Conservation (phyloP, 2,888 invertebrate genomes). For the Cheilosia vulpina region DNA sequence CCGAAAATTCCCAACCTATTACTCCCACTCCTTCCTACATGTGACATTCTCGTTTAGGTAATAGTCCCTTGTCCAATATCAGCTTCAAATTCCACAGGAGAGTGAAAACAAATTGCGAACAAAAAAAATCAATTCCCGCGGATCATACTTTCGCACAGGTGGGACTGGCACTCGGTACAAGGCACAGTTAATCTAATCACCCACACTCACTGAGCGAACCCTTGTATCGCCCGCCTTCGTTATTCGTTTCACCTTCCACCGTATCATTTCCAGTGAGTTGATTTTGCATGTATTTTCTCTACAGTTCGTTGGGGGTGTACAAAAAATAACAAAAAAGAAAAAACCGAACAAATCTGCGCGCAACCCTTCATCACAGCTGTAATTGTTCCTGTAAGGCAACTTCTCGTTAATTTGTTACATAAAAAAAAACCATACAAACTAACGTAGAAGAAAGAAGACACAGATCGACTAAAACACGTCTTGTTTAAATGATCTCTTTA, state of each 20-base stretch:
- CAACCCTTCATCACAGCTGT: conserved; percentile 59
- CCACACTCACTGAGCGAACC: conserved; percentile 21
- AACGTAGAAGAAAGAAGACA: too few species aligned
- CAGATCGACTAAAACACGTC: too few species aligned
- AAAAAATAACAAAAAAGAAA: not conserved
- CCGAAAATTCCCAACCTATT: not conserved
- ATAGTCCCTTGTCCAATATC: not conserved
- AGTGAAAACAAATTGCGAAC: conserved; percentile 34
- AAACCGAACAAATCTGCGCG: conserved; percentile 6
- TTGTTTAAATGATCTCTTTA: too few species aligned
- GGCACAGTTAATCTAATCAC: conserved; percentile 63
- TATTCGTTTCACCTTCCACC: conserved; percentile 6
- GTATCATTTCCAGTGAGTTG: conserved; percentile 11
- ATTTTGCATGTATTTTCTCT: conserved; percentile 14
- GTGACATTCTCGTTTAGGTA: conserved; percentile 39
- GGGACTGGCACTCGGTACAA: conserved; percentile 2
- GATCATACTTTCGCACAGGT: conserved; percentile 36
- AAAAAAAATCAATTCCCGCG: conserved; percentile 61
- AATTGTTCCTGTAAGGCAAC: too few species aligned
- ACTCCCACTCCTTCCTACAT: conserved; percentile 13
- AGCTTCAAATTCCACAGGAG: not conserved
- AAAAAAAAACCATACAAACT: too few species aligned
- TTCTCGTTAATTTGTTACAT: too few species aligned
- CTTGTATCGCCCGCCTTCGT: not conserved
- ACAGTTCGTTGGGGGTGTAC: not conserved